Evolutionary conservation across 2,113 vertebrate genomes (phyloP), one percentile per base, ranked within the genome.

Genomic region (Silurus meridionalis): DNA sequence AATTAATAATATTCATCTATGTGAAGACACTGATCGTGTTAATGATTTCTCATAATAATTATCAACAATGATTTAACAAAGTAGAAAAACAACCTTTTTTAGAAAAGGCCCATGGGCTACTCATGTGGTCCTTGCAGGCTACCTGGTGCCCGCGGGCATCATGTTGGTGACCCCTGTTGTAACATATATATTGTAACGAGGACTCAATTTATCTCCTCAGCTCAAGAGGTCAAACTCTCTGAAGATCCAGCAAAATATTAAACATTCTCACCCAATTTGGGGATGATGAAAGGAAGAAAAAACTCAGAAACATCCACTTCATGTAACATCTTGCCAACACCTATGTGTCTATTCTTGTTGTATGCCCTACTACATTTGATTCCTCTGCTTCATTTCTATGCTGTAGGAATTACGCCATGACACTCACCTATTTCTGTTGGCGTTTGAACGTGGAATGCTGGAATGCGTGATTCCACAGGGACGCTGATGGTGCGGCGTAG

Each of bases 401-500:
- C 6, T 83, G 13, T 25, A 55, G 63, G 17, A 81, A 50, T 23
- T 17, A 60, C 14, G 15, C 4, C 9, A n/a, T 63, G 61, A 57
- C 0, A 94, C 95, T 95, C 88, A 96, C 95, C 92, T 83, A 92
- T 94, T 80, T 93, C 94, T 0, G 89, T 91, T 86, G 92, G 93
- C 82, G 92, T 86, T 89, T 94, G 93, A 84, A 88, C 90, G 83
- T 92, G 92, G 86, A 92, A 93, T 63, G 94, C 93, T 82, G 94
- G 93, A 84, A 94, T 94, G 69, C 92, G 93, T 0, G 94, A 92
- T 87, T 96, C 95, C 84, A 95, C 95, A 0, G 95, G 95, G 78
- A 96, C 95, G 57, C 95, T 96, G 92, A 96, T 95, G 87, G 95
- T 96, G 88, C 95, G 94, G 11, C 95, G 91, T 80, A 95, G 91